Conservation (phyloP, 2,113 vertebrate genomes). For the Myrmecobius fasciatus region DNA sequence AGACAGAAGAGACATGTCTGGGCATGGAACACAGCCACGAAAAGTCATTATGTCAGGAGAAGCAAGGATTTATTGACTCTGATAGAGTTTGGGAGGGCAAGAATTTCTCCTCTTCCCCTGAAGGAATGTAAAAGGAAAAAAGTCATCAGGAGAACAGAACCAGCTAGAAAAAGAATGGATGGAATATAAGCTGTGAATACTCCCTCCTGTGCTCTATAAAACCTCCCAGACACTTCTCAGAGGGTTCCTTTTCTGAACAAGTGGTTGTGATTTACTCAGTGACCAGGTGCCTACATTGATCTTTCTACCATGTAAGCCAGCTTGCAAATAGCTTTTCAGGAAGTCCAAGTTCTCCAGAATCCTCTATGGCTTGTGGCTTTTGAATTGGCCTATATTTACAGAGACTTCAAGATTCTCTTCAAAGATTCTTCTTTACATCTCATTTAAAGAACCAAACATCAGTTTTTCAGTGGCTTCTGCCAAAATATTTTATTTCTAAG, state of each 20-base stretch:
- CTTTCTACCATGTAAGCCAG: not conserved
- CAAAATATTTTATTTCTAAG: not conserved
- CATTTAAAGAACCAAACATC: not conserved
- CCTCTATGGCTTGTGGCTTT: not conserved
- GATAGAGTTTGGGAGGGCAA: not conserved
- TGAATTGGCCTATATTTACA: constrained; percentile 5
- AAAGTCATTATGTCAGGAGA: not conserved
- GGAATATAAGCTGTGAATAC: not conserved
- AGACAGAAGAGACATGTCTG: not conserved
- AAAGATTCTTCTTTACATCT: not conserved
- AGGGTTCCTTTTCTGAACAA: not conserved
- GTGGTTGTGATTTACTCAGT: not conserved
- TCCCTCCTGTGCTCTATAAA: not conserved
- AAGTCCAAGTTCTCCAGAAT: not conserved
- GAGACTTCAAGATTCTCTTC: not conserved
- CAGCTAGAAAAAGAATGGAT: constrained; percentile 14
- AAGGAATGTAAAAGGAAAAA: not conserved
- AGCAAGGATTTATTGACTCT: not conserved
- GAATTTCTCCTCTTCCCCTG: not conserved
- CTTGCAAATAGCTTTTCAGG: constrained; percentile 9
- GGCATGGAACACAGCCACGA: not conserved
- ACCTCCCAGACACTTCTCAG: not conserved
- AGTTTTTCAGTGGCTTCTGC: constrained; percentile 16
- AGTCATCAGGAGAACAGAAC: not conserved
- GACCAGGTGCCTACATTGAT: not conserved